Evolutionary conservation across 2,888 invertebrate species (phyloP).

Genomic region (Orthosia gothica): DNA sequence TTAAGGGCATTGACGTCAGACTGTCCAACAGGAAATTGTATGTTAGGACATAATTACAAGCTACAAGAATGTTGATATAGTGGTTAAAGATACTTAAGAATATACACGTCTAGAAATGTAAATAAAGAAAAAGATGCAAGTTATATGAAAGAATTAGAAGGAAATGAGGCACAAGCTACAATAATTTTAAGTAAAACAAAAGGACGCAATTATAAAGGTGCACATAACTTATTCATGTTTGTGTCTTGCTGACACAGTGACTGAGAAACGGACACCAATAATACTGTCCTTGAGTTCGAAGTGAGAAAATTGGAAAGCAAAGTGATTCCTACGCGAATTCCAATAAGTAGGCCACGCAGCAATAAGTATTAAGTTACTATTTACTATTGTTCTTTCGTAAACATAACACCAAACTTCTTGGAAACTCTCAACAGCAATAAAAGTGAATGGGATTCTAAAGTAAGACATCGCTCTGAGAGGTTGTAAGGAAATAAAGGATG

Average conservation of each 20-base stretch:
- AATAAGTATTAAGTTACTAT: constrained; percentile 64
- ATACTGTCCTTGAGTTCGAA: constrained; percentile 60
- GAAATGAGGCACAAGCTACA: constrained; percentile 1
- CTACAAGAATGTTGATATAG: not conserved
- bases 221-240: constrained; percentile 60
- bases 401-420: constrained; percentile 55
- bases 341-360: constrained; percentile 56
- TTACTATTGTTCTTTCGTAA: constrained; percentile 65
- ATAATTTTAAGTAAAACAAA: constrained; percentile 19
- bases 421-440: constrained; percentile 50
- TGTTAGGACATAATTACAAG: constrained; percentile 32
- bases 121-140: not conserved
- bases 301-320: constrained; percentile 61
- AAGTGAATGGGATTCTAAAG: constrained; percentile 57
- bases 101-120: not conserved
- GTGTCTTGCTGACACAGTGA: constrained; percentile 63
- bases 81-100: not conserved
- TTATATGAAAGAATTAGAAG: constrained; percentile 14
- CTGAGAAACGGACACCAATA: constrained; percentile 55
- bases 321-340: constrained; percentile 57
- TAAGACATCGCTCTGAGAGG: constrained; percentile 42
- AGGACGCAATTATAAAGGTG: constrained; percentile 40
- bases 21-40: constrained; percentile 46
- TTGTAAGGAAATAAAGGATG: constrained; percentile 51
- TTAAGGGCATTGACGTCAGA: constrained; percentile 59